phyloP scores from a whole-genome alignment of 2,113 vertebrate species.

The Callocephalon fimbriatum region DNA sequence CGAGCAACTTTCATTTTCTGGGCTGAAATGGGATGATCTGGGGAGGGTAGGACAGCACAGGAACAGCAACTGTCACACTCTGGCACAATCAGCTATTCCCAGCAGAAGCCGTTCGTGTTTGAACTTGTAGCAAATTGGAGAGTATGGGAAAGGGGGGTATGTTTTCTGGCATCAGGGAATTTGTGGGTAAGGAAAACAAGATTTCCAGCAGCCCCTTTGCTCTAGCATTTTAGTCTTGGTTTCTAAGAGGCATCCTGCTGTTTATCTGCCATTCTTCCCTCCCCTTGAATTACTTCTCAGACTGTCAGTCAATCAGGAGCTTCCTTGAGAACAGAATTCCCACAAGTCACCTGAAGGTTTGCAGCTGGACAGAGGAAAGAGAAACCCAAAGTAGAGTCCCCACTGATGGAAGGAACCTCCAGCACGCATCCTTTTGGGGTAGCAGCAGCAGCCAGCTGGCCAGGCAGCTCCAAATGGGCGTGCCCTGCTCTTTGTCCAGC shows the following conservation, averaged over 20 bases:
- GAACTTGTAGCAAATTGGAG: conserved; percentile 69
- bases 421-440: accelerated
- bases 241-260: not conserved
- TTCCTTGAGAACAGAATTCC: not conserved
- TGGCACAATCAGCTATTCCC: conserved; percentile 56
- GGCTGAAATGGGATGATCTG: conserved; percentile 46
- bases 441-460: not conserved
- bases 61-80: not conserved
- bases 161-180: conserved; percentile 58
- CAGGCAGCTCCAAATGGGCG: not conserved
- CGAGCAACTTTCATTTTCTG: conserved; percentile 33
- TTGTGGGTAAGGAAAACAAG: conserved; percentile 34
- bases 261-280: not conserved
- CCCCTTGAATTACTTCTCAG: not conserved
- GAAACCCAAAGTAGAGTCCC: not conserved
- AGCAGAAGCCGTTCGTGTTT: conserved; percentile 62
- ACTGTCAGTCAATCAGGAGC: not conserved
- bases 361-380: not conserved
- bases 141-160: conserved; percentile 19
- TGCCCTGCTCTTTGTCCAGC: not conserved
- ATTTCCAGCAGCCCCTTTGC: not conserved
- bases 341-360: not conserved
- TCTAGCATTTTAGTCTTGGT: not conserved
- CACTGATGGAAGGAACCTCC: not conserved
- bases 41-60: not conserved